phyloP scores from a whole-genome alignment of 2,113 vertebrate genomes.

The Elanus axillaris region DNA sequence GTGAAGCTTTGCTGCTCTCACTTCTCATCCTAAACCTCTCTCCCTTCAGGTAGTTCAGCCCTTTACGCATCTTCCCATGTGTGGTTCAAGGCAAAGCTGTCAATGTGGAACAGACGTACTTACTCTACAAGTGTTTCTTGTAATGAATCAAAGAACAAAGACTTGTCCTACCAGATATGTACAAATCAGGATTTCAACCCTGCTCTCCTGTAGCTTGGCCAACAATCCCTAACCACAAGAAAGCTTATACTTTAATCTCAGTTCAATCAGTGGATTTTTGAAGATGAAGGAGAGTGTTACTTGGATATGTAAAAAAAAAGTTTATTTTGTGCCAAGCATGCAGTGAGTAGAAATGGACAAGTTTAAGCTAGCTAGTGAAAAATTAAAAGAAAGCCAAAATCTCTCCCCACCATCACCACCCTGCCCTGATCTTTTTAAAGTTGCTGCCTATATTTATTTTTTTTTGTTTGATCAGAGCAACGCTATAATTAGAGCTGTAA shows the following conservation, averaged over 20 bases:
- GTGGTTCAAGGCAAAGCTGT: neutral
- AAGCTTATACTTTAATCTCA: slow-evolving; percentile 46
- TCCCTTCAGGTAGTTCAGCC: neutral
- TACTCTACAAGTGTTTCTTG: neutral
- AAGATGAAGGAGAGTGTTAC: slow-evolving; percentile 27
- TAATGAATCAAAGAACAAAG: slow-evolving; percentile 26
- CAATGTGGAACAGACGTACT: neutral
- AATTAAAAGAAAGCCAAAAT: neutral
- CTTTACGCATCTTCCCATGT: neutral
- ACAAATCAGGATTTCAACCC: neutral
- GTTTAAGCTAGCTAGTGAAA: slow-evolving; percentile 24
- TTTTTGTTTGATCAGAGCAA: neutral
- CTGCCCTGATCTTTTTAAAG: neutral
- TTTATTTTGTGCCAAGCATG: slow-evolving; percentile 7
- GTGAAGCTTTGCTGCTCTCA: neutral
- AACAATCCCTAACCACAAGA: slow-evolving; percentile 46
- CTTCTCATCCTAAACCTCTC: neutral
- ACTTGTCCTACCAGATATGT: neutral
- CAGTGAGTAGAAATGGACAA: neutral
- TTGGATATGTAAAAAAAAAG: neutral
- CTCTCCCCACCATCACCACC: neutral
- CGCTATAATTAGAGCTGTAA: neutral
- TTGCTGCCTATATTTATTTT: neutral
- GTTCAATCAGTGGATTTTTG: slow-evolving; percentile 26
- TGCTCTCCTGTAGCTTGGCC: slow-evolving; percentile 14